phyloP scores from a whole-genome alignment of 2,888 invertebrate species.

The Scrobipalpa atriplicella region DNA sequence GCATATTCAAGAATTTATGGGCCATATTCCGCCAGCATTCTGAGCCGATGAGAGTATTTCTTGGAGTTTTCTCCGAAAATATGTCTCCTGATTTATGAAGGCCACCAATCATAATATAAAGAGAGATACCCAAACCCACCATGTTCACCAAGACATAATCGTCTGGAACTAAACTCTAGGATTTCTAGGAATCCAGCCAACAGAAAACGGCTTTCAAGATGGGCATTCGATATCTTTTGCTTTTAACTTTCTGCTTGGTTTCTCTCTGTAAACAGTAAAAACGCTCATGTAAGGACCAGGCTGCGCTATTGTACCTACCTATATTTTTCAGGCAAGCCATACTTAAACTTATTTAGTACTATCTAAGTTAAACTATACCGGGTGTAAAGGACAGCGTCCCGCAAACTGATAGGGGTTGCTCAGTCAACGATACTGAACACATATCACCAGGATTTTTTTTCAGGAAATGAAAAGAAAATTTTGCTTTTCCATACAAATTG shows the following conservation, averaged over 20 bases:
- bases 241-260: neutral
- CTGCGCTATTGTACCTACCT: no score
- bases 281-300: no score
- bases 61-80: neutral
- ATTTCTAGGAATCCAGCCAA: neutral
- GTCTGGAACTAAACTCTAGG: slow-evolving; percentile 1
- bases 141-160: neutral
- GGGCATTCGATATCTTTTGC: neutral
- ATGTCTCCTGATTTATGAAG: neutral
- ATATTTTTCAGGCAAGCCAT: no score
- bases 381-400: no score
- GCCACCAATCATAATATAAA: neutral
- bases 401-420: no score
- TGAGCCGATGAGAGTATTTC: neutral
- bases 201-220: neutral
- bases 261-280: no score
- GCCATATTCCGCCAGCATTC: neutral
- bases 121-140: neutral
- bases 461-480: no score
- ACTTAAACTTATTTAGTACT: neutral
- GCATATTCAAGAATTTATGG: neutral
- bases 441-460: no score
- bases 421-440: no score
- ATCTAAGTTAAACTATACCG: no score
- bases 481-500: no score